A percentile compares a stretch with the other conserved stretches of the same genome.
Evolutionary conservation across 2,113 vertebrate species (phyloP).

Genomic region (Oreotrochilus melanogaster): DNA sequence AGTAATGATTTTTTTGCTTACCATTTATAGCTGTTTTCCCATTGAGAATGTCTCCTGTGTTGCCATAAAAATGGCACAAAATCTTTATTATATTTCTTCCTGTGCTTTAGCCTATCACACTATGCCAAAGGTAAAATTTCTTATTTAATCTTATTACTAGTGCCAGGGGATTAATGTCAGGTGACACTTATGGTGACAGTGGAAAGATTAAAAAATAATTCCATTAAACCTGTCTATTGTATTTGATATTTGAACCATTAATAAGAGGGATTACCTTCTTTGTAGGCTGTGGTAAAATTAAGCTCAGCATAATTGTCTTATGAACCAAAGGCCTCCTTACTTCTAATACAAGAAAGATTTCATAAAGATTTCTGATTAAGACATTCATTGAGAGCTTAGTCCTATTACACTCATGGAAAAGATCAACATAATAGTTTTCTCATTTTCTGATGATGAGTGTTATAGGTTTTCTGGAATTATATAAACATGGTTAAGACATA

Average conservation of each 20-base stretch:
- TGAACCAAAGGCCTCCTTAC: slow-evolving; percentile 13
- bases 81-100: slow-evolving; percentile 7
- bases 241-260: slow-evolving; percentile 50
- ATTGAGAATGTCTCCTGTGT: neutral
- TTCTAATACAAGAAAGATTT: slow-evolving; percentile 46
- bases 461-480: neutral
- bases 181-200: slow-evolving; percentile 49
- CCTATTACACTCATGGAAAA: neutral
- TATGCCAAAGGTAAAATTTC: slow-evolving; percentile 40
- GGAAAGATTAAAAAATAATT: slow-evolving; percentile 63
- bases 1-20: neutral
- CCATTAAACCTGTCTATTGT: slow-evolving; percentile 51
- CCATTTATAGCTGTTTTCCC: neutral
- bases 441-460: neutral
- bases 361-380: slow-evolving; percentile 54
- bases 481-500: neutral
- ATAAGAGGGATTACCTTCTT: slow-evolving; percentile 59
- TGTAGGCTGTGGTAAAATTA: slow-evolving; percentile 2
- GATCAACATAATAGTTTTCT: neutral
- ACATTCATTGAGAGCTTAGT: neutral
- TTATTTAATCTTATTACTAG: slow-evolving; percentile 53
- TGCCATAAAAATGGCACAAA: neutral
- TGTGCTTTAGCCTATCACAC: slow-evolving; percentile 5
- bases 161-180: slow-evolving; percentile 58
- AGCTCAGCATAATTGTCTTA: slow-evolving; percentile 46